Percentiles rank a stretch among this genome's conserved stretches.
These are phyloP conservation scores for Willisornis vidua DNA, from an alignment of 2,113 vertebrate species.

Conservation along the genomic window DNA sequence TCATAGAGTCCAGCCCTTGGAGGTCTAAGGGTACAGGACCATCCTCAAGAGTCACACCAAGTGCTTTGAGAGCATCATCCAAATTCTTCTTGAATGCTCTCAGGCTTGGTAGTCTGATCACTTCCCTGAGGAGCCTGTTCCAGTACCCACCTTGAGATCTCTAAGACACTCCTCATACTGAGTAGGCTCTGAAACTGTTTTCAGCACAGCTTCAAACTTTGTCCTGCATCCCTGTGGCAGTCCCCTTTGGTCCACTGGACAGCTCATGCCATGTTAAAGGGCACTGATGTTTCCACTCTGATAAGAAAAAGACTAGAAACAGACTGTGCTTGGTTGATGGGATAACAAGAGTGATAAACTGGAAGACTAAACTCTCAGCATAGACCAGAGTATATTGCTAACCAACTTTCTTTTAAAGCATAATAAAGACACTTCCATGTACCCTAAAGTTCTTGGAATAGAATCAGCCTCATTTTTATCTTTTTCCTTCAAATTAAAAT, in stretches of 20 bases:
- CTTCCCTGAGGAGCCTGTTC: neutral
- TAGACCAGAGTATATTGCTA: slow-evolving; percentile 33
- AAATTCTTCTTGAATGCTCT: neutral
- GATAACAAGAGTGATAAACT: slow-evolving; percentile 43
- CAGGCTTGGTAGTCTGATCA: neutral
- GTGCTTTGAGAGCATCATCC: neutral
- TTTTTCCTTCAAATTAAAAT: neutral
- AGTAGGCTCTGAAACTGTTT: slow-evolving; percentile 1
- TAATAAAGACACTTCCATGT: neutral
- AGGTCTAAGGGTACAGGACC: neutral
- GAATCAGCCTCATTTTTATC: neutral
- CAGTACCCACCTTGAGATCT: neutral
- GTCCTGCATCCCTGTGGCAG: neutral
- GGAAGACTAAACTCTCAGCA: neutral
- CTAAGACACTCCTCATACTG: neutral
- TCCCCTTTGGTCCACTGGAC: neutral
- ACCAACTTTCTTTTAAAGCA: neutral
- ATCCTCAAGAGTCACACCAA: neutral
- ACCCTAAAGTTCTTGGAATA: neutral
- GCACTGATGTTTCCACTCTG: slow-evolving; percentile 70
- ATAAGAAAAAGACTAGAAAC: slow-evolving; percentile 64
- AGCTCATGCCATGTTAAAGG: slow-evolving; percentile 65
- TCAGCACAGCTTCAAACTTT: neutral
- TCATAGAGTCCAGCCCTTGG: neutral
- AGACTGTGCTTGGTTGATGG: slow-evolving; percentile 50